Evolutionary conservation across 1,140 invertebrate genomes (phyloP), one percentile per base, ranked within the genome.

Genomic region (Leptinotarsa defecta): DNA sequence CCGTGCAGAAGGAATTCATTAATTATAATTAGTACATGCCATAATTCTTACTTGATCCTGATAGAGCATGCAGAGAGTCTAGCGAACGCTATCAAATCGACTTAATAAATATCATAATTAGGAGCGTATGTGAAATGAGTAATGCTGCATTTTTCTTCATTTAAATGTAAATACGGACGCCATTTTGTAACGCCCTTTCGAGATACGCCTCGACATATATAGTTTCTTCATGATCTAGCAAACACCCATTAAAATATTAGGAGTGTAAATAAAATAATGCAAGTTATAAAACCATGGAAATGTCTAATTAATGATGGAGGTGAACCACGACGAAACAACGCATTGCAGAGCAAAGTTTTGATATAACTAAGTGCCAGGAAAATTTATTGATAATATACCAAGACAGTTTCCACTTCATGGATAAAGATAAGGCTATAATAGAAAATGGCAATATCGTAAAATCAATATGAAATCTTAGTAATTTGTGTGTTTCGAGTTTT

Each of bases 91-190:
- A 52, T 70, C 48, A 70, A 49, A 17, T 70, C 43, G 68, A 19
- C 22, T 48, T 73, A 73, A 73, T 73, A 71, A 71, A 71, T 71
- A 71, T 71, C 69, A 71, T 71, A 65, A 73, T 73, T 65, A 65
- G 52, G 62, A 49, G 27, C 64, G 48, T 65, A 73, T 73, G 63
- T 27, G 43, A 62, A 27, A 73, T 73, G 63, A 73, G 63, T 22
- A 73, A 73, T 64, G 43, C 49, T 13, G 73, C 64, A 24, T 52
- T 77, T 79, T 79, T 77, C 72, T 73, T 75, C 77, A 78, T 77
- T 80, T 80, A 80, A 78, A 80, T 80, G 79, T 80, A 80, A 80
- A 80, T 80, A 78, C 52, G 76, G 48, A 57, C 76, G 79, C 79
- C 79, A 80, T 80, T 80, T 80, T 80, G 79, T 76, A 74, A 76